Evolutionary conservation across 2,797 vertebrate species (phyloP).

Genomic region (Tenualosa ilisha): DNA sequence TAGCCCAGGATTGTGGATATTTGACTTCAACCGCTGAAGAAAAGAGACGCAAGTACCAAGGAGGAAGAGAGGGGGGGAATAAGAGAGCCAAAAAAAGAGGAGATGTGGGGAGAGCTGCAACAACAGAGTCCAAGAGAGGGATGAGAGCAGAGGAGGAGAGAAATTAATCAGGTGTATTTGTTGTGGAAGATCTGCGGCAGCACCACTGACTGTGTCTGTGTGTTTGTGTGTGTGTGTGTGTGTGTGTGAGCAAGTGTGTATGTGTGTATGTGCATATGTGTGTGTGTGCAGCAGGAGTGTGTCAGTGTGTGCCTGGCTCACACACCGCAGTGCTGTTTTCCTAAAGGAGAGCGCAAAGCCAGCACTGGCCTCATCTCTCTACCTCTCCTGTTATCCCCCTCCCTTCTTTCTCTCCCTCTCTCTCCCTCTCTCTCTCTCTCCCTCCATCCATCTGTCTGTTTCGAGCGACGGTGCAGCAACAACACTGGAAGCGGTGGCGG

Average conservation of each 20-base stretch:
- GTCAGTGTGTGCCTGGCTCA: conserved; percentile 48
- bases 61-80: conserved; percentile 44
- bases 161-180: conserved; percentile 72
- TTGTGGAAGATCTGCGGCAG: conserved; percentile 48
- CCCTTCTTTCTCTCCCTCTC: conserved; percentile 45
- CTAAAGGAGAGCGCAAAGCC: conserved; percentile 45
- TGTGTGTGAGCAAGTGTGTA: conserved; percentile 40
- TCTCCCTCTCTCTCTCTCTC: conserved; percentile 45
- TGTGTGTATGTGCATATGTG: conserved; percentile 42
- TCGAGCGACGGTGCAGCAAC: conserved; percentile 27
- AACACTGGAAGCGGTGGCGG: conserved; percentile 22
- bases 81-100: conserved; percentile 25
- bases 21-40: conserved; percentile 57
- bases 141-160: conserved; percentile 47
- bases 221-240: conserved; percentile 48
- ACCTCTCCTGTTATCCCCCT: conserved; percentile 43
- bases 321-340: conserved; percentile 79
- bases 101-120: conserved; percentile 49
- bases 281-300: conserved; percentile 56
- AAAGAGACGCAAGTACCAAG: conserved; percentile 64
- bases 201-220: conserved; percentile 44
- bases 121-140: conserved; percentile 57
- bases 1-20: conserved; percentile 15
- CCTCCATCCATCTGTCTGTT: conserved; percentile 48
- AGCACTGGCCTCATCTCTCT: conserved; percentile 49